phyloP scores from a whole-genome alignment of 2,797 vertebrate species.

The Macropodus opercularis region DNA sequence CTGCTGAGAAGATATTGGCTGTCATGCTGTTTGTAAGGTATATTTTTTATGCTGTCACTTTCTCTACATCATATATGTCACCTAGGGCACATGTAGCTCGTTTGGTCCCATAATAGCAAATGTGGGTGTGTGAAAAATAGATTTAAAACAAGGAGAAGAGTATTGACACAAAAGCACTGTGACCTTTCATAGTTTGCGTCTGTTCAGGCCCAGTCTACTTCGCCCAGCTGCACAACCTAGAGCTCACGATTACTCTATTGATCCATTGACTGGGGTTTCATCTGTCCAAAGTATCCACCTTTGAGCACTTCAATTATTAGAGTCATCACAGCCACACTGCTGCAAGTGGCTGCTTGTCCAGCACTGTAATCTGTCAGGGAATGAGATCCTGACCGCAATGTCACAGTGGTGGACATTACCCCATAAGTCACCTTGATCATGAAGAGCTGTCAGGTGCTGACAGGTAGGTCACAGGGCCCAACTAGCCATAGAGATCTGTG shows the following conservation, averaged over 20 bases:
- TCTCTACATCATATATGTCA: slow-evolving; percentile 46
- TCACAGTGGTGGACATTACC: slow-evolving; percentile 59
- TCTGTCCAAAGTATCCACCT: slow-evolving; percentile 77
- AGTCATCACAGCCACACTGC: slow-evolving; percentile 74
- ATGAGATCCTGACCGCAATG: slow-evolving; percentile 68
- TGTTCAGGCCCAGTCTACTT: slow-evolving; percentile 47
- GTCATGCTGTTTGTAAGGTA: slow-evolving; percentile 52
- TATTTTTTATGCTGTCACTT: slow-evolving; percentile 59
- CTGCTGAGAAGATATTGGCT: slow-evolving; percentile 46
- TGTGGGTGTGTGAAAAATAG: slow-evolving; percentile 38
- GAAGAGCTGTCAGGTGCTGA: slow-evolving; percentile 62
- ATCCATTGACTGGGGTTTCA: slow-evolving; percentile 79
- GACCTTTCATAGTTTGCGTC: slow-evolving; percentile 48
- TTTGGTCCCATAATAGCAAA: slow-evolving; percentile 42
- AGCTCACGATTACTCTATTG: slow-evolving; percentile 77
- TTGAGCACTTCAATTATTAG: slow-evolving; percentile 83
- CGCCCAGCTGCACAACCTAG: slow-evolving; percentile 67
- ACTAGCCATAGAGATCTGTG: slow-evolving; percentile 54
- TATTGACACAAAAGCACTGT: slow-evolving; percentile 33
- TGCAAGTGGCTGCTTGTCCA: slow-evolving; percentile 80
- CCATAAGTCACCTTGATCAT: slow-evolving; percentile 82
- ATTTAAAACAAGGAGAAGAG: slow-evolving; percentile 44
- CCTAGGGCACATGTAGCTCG: slow-evolving; percentile 31
- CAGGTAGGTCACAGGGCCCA: slow-evolving; percentile 59
- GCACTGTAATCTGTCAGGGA: slow-evolving; percentile 81